phyloP scores from a whole-genome alignment of 2,113 vertebrate genomes.

The Anguilla japonica region DNA sequence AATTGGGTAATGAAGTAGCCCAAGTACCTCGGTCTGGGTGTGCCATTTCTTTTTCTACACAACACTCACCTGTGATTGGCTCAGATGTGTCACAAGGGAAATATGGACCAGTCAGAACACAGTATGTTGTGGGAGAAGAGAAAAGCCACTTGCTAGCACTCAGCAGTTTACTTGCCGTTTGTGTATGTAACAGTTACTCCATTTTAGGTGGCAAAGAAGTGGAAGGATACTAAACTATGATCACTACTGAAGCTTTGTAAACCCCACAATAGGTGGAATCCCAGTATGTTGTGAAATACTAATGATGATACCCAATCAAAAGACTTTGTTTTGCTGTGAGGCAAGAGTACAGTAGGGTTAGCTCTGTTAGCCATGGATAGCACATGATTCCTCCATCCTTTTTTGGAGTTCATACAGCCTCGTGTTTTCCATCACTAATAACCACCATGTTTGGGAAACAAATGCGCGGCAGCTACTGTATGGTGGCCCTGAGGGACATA shows the following conservation, averaged over 20 bases:
- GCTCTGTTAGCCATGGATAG: neutral
- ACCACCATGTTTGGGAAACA: neutral
- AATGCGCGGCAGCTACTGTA: neutral
- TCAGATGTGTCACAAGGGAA: neutral
- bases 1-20: neutral
- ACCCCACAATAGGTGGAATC: no score
- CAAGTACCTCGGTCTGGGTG: neutral
- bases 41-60: no score
- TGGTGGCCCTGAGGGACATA: neutral
- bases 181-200: no score
- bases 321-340: no score
- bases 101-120: neutral
- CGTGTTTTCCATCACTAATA: neutral
- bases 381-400: neutral
- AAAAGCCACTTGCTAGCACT: neutral
- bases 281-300: no score
- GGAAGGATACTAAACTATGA: no score
- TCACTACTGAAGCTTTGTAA: no score
- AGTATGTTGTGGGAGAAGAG: neutral
- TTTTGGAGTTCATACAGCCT: neutral
- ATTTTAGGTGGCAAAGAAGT: no score
- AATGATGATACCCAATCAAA: no score
- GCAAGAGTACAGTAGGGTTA: no score
- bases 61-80: neutral
- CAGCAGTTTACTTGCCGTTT: neutral